Percentiles rank a stretch among this genome's conserved stretches.
Conservation (phyloP, 2,888 invertebrate genomes). For the Acrocyrtus sp. region DNA sequence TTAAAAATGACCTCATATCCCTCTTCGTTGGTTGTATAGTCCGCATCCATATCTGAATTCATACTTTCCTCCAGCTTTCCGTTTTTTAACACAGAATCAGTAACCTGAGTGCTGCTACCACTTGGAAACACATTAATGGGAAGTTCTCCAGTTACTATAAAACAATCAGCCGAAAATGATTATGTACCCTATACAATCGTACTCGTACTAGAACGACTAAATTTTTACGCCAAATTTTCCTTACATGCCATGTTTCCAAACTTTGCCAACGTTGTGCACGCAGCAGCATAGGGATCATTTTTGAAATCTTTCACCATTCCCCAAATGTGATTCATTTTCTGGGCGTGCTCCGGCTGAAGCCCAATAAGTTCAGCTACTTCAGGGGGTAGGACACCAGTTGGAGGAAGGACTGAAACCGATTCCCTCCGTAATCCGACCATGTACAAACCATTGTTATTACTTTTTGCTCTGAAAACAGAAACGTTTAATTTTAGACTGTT, state of each 20-base stretch:
- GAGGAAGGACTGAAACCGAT: slow-evolving; percentile 7
- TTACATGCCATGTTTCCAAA: slow-evolving; percentile 59
- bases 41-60: slow-evolving; percentile 64
- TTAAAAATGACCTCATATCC: slow-evolving; percentile 77
- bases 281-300: slow-evolving; percentile 58
- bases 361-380: slow-evolving; percentile 52
- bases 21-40: slow-evolving; percentile 71
- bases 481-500: not conserved
- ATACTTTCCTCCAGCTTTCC: slow-evolving; percentile 31
- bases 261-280: slow-evolving; percentile 58
- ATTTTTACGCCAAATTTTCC: no score
- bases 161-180: no score
- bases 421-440: slow-evolving; percentile 71
- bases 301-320: slow-evolving; percentile 59
- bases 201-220: no score
- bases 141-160: slow-evolving; percentile 53
- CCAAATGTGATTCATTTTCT: slow-evolving; percentile 53
- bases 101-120: slow-evolving; percentile 19
- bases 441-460: slow-evolving; percentile 74
- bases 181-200: no score
- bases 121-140: slow-evolving; percentile 64
- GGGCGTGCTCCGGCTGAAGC: slow-evolving; percentile 52
- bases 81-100: slow-evolving; percentile 33
- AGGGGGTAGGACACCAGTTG: slow-evolving; percentile 33
- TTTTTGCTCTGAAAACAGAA: slow-evolving; percentile 73